Evolutionary conservation across 1,140 invertebrate species (phyloP), one percentile per base, ranked within the genome.

Genomic region (Oryctes rhinoceros): DNA sequence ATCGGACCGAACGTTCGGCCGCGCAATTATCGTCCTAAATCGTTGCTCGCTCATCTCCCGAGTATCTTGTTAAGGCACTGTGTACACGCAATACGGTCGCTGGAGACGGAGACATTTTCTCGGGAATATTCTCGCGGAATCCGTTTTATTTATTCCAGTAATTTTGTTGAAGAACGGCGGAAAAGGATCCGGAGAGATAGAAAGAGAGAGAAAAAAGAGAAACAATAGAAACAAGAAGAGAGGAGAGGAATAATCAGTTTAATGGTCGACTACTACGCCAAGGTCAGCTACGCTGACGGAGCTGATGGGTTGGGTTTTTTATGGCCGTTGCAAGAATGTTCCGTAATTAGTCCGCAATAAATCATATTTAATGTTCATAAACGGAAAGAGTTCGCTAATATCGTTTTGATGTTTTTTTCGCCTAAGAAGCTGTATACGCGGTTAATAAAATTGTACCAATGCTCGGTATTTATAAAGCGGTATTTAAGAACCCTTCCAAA

Each of bases 81-180:
- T 30, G 5, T 10, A 10, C 5, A 44, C 3, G 39, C 9, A 44
- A 44, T 44, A 44, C 39, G 39, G 15, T 15, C 44, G 67, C 7
- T 24, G 11, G 11, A 76, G 74, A 76, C 74, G 35, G 44, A 76
- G 74, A 76, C 74, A 35, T 76, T 35, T 76, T 76, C 74, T 76
- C 74, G 44, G 44, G 74, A 76, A 76, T 76, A 76, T 76, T 48
- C 74, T 47, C 74, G 44, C 44, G 74, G 74, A 76, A 76, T 76
- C n/a, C 44, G 74, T 18, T 30, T 76, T 76, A 76, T 76, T 76
- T 76, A 76, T 76, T 76, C 44, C 74, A 44, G 74, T 18, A 76
- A 76, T 76, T 76, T 76, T 76, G 18, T 67, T 18, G 65, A 67
- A 67, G 65, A 53, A 67, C 65, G 65, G 20, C 20, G 65, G 65